These are phyloP conservation scores for Conus canariensis DNA, from an alignment of 2,888 invertebrate species.

Conservation along the genomic window DNA sequence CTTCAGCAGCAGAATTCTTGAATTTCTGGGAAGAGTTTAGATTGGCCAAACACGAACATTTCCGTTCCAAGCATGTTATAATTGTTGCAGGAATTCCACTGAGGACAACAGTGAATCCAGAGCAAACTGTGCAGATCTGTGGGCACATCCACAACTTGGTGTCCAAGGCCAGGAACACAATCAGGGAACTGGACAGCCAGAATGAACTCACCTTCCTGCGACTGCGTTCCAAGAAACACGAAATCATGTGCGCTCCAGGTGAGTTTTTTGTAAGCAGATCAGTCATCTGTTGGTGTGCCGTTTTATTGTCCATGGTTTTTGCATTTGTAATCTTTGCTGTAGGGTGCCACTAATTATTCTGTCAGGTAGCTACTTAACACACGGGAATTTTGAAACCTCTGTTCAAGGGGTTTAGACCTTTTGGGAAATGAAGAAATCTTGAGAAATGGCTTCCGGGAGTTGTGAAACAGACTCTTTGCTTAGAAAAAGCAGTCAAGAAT, in stretches of 20 bases:
- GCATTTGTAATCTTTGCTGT: background rate
- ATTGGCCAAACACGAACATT: no score
- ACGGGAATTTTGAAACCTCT: no score
- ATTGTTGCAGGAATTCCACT: constrained; percentile 78
- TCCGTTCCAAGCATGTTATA: background rate
- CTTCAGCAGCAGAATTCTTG: no score
- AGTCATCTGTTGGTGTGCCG: background rate
- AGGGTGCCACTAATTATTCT: background rate
- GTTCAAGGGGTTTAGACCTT: no score
- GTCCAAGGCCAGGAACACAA: constrained; percentile 93
- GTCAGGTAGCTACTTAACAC: background rate
- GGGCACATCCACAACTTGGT: constrained; percentile 92
- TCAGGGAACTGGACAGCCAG: constrained; percentile 94
- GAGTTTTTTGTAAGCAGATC: constrained; percentile 38
- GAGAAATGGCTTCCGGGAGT: no score
- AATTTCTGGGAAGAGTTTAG: no score
- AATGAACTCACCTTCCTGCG: constrained; percentile 97
- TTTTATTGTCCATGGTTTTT: background rate
- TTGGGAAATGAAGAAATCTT: no score
- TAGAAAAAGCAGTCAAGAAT: no score
- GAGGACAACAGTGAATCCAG: constrained; percentile 88
- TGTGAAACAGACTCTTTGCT: no score
- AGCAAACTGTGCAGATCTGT: constrained; percentile 95
- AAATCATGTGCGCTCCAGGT: constrained; percentile 97
- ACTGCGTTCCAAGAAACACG: constrained; percentile 96